A percentile compares a stretch with the other conserved stretches of the same genome.
Evolutionary conservation across 92 coral and sea anemone species (phyloP).

Genomic region (Montipora capitata): DNA sequence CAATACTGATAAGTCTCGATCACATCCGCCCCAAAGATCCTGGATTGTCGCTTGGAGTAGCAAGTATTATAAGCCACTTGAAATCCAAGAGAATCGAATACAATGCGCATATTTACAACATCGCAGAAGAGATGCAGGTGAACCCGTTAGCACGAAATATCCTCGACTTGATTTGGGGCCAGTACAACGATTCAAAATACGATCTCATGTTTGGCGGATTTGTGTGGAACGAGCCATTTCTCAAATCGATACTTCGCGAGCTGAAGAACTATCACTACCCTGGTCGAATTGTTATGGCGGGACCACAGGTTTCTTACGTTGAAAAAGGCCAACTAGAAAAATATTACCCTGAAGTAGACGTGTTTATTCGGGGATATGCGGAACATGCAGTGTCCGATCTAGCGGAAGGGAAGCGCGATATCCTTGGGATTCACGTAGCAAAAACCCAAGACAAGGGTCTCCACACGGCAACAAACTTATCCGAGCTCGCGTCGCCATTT

Average conservation of each 20-base stretch:
- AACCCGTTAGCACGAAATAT: constrained; percentile 11
- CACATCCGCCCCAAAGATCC: constrained; percentile 66
- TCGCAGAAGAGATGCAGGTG: constrained; percentile 40
- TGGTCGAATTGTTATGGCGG: constrained; percentile 64
- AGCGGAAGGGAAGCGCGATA: constrained; percentile 45
- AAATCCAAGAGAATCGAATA: constrained; percentile 42
- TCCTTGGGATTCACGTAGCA: constrained; percentile 41
- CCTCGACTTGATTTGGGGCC: constrained; percentile 49
- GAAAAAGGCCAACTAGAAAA: constrained; percentile 51
- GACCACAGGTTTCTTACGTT: constrained; percentile 67
- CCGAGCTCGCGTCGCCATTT: constrained; percentile 56
- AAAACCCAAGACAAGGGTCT: constrained; percentile 45
- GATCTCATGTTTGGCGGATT: constrained; percentile 66
- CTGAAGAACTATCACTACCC: constrained; percentile 35
- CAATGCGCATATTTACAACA: constrained; percentile 40
- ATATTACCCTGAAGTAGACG: constrained; percentile 48
- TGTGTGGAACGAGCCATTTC: constrained; percentile 66
- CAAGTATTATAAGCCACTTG: constrained; percentile 46
- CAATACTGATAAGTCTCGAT: constrained; percentile 53
- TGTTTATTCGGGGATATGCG: constrained; percentile 68
- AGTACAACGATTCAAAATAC: constrained; percentile 21
- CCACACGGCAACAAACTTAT: constrained; percentile 35
- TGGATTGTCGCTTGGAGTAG: constrained; percentile 40
- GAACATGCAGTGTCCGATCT: constrained; percentile 51
- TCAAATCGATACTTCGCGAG: constrained; percentile 32